Base-by-base conservation (phyloP, 1,140 invertebrate species). In the Macrobrachium rosenbergii region DNA sequence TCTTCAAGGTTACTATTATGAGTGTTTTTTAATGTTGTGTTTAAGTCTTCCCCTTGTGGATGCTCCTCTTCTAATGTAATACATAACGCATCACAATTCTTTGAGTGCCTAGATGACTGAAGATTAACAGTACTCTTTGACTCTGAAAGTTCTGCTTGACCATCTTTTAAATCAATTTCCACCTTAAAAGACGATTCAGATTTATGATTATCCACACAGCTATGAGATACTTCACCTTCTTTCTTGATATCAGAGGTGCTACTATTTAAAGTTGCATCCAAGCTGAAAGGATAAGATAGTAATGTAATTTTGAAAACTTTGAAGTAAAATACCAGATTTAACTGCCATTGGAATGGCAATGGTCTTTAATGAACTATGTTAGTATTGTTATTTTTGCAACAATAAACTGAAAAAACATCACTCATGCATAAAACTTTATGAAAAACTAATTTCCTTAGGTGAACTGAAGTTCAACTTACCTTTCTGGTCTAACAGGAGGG, bases 401-500 rank as follows among this genome's bases (percentile, higher is more conserved):
- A 64, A 76, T 37, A 77, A 37, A 59, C 59, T 37, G 2, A n/a
- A 63, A 84, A n/a, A 52, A 52, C 52, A 52, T 2, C 6, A 52
- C 12, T 12, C 52, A 52, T 52, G 52, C 52, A 52, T 52, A 52
- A 52, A 52, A 52, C 52, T 52, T 52, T 8, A 37, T 5, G 6
- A 72, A 28, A 17, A 72, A 2, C 2, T 28, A 72, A 3, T 8
- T 3, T 37, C 2, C 5, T 8, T 3, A 67, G 43, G 16, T 37
- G 23, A 28, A 37, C n/a, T 21, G 10, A 60, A 79, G 59, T 12
- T 8, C 23, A 43, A 6, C 78, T 16, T 45, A 87, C 84, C 19
- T 81, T 19, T 64, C n/a, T 52, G 84, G 84, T 52, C 60, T 73
- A 16, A 14, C 16, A 19, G 82, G 86, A 59, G 89, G 82, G 37